Conservation (phyloP, 2,113 vertebrate genomes). For the Axis porcinus region DNA sequence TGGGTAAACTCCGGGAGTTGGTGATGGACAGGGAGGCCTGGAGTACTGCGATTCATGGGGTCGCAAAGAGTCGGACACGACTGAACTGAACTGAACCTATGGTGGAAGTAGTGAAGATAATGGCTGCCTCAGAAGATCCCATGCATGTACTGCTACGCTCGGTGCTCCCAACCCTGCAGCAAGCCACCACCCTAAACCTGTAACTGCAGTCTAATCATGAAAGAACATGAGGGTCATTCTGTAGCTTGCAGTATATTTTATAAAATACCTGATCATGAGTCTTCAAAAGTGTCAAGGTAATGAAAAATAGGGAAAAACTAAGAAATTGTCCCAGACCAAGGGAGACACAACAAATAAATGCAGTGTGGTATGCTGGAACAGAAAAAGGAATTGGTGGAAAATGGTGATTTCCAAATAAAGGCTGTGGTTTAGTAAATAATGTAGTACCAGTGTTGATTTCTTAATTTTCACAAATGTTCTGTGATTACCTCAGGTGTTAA, state of each 20-base stretch:
- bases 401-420: not conserved
- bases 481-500: not conserved
- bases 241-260: not conserved
- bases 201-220: not conserved
- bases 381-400: not conserved
- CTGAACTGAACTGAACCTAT: not conserved
- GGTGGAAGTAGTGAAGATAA: not conserved
- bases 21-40: too few relatives aligned
- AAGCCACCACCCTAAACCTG: not conserved
- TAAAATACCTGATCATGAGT: not conserved
- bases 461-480: not conserved
- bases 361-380: not conserved
- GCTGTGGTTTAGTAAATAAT: not conserved
- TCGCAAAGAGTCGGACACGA: too few relatives aligned
- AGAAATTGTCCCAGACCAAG: not conserved
- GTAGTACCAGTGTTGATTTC: not conserved
- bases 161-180: not conserved
- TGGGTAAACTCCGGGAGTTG: too few relatives aligned
- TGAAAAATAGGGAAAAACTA: not conserved
- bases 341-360: not conserved
- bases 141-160: not conserved
- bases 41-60: too few relatives aligned
- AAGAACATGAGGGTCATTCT: not conserved
- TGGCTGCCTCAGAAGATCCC: not conserved
- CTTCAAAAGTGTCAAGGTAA: not conserved